phyloP scores from a whole-genome alignment of 1,140 invertebrate genomes.

The Brachionus plicatilis region DNA sequence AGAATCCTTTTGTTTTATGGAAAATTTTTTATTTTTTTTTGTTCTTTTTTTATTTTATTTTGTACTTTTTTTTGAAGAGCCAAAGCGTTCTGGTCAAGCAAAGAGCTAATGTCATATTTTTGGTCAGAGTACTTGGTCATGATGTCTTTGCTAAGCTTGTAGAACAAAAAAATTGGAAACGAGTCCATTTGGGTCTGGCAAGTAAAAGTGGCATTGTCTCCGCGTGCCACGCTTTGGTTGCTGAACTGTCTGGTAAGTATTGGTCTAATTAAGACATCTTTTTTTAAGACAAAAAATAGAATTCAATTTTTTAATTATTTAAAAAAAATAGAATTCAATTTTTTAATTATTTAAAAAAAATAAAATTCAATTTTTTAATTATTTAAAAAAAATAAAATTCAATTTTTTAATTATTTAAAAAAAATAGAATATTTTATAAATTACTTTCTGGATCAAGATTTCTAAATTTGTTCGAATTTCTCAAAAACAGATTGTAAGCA shows the following conservation, averaged over 20 bases:
- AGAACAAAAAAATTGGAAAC: constrained; percentile 19
- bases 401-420: background rate
- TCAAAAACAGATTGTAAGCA: constrained; percentile 33
- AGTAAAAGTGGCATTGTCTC: constrained; percentile 31
- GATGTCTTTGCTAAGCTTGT: background rate
- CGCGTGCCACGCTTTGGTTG: background rate
- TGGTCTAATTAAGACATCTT: constrained; percentile 20
- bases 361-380: background rate
- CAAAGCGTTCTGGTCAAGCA: background rate
- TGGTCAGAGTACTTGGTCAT: background rate
- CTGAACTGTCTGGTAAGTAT: constrained; percentile 13
- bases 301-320: background rate
- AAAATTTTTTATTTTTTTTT: background rate
- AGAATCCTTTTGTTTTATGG: background rate
- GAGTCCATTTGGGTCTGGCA: constrained; percentile 36
- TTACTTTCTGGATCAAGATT: constrained; percentile 19
- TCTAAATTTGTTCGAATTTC: background rate
- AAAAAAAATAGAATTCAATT: no score
- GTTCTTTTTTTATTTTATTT: background rate
- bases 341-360: background rate
- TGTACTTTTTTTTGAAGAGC: constrained; percentile 18
- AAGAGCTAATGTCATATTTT: background rate
- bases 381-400: background rate
- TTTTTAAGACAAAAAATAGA: no score
- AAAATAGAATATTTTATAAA: background rate